These are phyloP conservation scores for Emydoidea blandingii DNA, from an alignment of 2,797 vertebrate genomes.

Conservation along the genomic window DNA sequence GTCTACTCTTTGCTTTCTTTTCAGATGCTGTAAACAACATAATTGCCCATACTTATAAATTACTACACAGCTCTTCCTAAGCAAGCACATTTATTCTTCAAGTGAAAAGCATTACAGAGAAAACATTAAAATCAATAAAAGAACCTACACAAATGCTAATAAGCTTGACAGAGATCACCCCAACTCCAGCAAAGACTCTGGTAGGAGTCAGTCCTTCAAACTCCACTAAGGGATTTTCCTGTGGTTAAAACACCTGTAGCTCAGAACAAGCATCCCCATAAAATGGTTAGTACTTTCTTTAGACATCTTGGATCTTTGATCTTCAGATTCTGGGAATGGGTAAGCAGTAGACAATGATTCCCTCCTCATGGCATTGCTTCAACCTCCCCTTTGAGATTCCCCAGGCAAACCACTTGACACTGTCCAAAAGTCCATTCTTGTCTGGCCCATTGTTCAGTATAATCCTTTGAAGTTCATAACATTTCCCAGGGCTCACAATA, in stretches of 20 bases:
- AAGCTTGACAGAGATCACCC: background rate
- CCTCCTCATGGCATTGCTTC: background rate
- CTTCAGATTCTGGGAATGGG: background rate
- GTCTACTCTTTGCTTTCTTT: background rate
- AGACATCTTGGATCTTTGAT: background rate
- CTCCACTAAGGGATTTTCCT: background rate
- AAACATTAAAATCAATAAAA: background rate
- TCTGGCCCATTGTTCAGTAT: background rate
- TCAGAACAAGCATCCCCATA: too few species aligned
- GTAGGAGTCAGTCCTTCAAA: background rate
- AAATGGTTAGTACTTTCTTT: background rate
- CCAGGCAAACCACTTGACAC: background rate
- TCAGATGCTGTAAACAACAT: background rate
- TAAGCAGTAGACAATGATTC: background rate
- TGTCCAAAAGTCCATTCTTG: background rate
- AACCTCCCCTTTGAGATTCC: background rate
- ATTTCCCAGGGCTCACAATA: background rate
- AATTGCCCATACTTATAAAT: background rate
- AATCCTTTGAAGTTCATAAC: background rate
- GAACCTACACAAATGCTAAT: background rate
- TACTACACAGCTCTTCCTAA: background rate
- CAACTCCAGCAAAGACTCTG: background rate
- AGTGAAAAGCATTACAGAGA: background rate
- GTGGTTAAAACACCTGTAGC: background rate
- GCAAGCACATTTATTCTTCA: background rate